A percentile compares a stretch with the other conserved stretches of the same genome.
Conservation (phyloP, 2,113 vertebrate genomes). For the Silurus asotus region DNA sequence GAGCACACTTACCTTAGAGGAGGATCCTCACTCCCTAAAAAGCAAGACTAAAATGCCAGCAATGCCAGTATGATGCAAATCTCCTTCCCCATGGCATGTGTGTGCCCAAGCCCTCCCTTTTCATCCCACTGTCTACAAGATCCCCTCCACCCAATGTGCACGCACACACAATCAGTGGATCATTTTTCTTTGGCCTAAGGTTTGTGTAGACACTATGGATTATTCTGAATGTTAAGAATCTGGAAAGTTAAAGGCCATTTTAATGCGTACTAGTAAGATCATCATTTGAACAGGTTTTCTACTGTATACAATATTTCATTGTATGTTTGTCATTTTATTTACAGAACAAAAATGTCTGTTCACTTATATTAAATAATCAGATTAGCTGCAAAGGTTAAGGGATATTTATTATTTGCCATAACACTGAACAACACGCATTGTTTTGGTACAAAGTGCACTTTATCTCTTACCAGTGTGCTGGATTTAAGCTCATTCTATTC, state of each 20-base stretch:
- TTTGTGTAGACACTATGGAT: background rate
- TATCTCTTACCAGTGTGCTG: background rate
- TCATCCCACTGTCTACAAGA: conserved; percentile 30
- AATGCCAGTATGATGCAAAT: conserved; percentile 50
- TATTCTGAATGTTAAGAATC: background rate
- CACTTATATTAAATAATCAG: background rate
- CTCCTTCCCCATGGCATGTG: conserved; percentile 61
- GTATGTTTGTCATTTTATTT: background rate
- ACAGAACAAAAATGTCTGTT: too few relatives aligned
- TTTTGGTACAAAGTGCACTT: background rate
- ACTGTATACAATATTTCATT: too few relatives aligned
- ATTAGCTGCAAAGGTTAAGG: background rate
- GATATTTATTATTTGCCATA: too few relatives aligned
- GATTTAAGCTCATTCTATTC: background rate
- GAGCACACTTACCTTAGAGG: conserved; percentile 67
- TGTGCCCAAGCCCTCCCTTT: conserved; percentile 55
- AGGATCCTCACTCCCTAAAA: conserved; percentile 64
- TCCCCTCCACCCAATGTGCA: conserved; percentile 13
- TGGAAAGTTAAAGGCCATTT: conserved; percentile 8
- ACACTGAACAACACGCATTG: background rate
- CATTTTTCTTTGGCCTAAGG: background rate
- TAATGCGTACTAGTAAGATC: background rate
- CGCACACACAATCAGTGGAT: background rate
- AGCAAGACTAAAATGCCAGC: conserved; percentile 53
- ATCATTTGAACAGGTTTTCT: background rate